phyloP scores from a whole-genome alignment of 2,797 vertebrate species.

The Propithecus perrieri region DNA sequence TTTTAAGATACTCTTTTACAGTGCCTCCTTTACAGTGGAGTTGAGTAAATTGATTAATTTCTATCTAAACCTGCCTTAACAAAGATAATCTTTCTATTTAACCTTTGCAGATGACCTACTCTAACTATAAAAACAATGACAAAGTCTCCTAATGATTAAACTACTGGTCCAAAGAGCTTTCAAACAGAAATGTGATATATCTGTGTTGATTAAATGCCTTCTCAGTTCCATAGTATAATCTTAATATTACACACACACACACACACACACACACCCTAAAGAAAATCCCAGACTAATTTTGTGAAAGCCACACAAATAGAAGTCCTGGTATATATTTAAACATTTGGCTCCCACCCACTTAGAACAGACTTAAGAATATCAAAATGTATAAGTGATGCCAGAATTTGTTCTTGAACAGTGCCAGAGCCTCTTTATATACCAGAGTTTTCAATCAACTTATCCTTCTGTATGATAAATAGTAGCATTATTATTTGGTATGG shows the following conservation, averaged over 20 bases:
- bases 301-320: not conserved
- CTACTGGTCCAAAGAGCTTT: not conserved
- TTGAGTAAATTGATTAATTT: not conserved
- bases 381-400: not conserved
- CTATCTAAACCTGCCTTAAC: not conserved
- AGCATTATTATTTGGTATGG: not conserved
- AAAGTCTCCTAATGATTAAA: not conserved
- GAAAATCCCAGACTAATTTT: not conserved
- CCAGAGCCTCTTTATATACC: not conserved
- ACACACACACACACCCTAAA: not conserved
- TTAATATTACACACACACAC: not conserved
- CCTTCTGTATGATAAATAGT: not conserved
- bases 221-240: not conserved
- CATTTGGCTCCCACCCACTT: not conserved
- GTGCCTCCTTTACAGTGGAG: not conserved
- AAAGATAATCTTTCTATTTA: not conserved
- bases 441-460: not conserved
- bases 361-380: not conserved
- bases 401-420: not conserved
- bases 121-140: not conserved
- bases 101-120: not conserved
- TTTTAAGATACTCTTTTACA: not conserved
- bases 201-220: not conserved
- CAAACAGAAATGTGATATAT: not conserved
- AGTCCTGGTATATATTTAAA: not conserved